Base-by-base conservation (phyloP, 30 jellyfish, hydroid and myxozoan species). In the Nemopilema nomurai region DNA sequence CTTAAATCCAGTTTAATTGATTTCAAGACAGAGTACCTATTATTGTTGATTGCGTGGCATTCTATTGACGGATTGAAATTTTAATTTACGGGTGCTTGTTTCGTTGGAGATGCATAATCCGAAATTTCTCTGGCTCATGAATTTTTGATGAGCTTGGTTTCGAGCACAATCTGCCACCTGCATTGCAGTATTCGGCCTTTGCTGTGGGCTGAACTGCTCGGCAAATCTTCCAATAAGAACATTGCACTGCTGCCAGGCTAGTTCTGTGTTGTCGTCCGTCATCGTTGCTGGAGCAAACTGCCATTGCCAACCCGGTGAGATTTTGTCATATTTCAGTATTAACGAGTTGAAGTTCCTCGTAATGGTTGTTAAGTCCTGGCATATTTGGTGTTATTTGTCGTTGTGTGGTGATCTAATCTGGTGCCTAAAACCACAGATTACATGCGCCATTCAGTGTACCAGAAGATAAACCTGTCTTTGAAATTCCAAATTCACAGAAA, bases 141-240 rank as follows among this genome's bases (percentile, higher is more conserved):
- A 67, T 67, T 18, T 23, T 67, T 29, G 0, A 67, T 1, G 18
- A 67, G 76, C 8, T 67, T 23, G 76, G 51, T 22, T 23, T 67
- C 23, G 21, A 23, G n/a, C 17, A 67, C 76, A 67, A 28, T 22
- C 22, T 18, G 57, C 26, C 82, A 72, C 76, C 76, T 67, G 76
- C 41, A 3, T 29, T 17, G 20, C 0, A 19, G 51, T 23, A 23
- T 67, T 67, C 76, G 51, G 33, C 32, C 41, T n/a, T 67, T 67
- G 32, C 76, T 23, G 41, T 23, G 23, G 41, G 76, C 76, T 67
- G 76, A 1, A 41, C 13, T 6, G 9, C 6, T 41, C 13, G 9
- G 6, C 9, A 41, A 41, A 41, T 41, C 13, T 41, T 41, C 57
- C 57, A 41, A 13, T 41, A 41, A 41, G 13, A 6, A 41, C 6